These are phyloP conservation scores for Caenorhabditis virilis DNA, from an alignment of 2,888 invertebrate genomes.

Conservation along the genomic window DNA sequence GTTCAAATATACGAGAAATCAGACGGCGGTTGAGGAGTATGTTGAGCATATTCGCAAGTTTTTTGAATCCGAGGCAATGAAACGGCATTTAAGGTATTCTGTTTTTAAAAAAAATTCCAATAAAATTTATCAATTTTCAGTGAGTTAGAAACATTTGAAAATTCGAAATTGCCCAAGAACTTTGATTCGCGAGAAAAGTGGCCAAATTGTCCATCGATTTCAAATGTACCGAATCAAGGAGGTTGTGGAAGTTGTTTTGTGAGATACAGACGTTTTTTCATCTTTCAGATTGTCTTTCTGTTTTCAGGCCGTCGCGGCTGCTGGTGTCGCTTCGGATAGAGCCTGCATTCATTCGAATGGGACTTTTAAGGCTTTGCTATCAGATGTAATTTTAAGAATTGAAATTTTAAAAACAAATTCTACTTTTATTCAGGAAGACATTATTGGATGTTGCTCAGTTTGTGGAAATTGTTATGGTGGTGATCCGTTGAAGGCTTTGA, in stretches of 20 bases:
- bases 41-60: conserved; percentile 58
- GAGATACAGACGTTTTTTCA: no score
- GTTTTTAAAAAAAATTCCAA: background rate
- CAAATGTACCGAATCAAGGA: conserved; percentile 66
- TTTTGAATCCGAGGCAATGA: conserved; percentile 63
- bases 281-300: conserved; percentile 43
- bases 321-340: conserved; percentile 66
- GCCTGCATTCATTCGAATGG: conserved; percentile 67
- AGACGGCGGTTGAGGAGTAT: conserved; percentile 64
- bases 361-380: conserved; percentile 52
- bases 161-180: conserved; percentile 49
- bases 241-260: conserved; percentile 68
- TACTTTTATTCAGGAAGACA: conserved; percentile 35
- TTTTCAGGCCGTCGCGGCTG: conserved; percentile 63
- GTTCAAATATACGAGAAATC: conserved; percentile 60
- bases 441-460: conserved; percentile 64
- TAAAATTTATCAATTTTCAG: conserved; percentile 31
- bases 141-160: conserved; percentile 55
- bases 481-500: conserved; percentile 67
- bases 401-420: background rate
- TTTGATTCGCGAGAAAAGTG: conserved; percentile 67
- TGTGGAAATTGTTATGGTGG: conserved; percentile 68
- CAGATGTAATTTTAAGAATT: conserved; percentile 23
- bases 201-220: conserved; percentile 64
- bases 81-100: conserved; percentile 57